Conservation (phyloP, 2,113 vertebrate genomes). For the Struthidea cinerea region DNA sequence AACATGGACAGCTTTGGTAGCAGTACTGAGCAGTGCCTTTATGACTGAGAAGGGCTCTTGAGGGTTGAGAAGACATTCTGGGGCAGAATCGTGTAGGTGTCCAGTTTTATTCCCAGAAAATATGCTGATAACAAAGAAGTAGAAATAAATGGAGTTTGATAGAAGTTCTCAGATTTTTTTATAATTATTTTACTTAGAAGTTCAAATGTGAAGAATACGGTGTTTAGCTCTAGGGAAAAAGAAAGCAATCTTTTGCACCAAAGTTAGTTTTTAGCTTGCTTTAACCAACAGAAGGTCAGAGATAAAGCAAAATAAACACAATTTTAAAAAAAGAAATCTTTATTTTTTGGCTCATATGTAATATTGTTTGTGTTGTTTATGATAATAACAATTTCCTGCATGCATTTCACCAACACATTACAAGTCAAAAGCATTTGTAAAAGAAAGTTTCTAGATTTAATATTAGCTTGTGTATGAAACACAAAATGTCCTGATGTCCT, state of each 20-base stretch:
- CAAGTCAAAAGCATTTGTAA: conserved; percentile 82
- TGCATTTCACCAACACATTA: conserved; percentile 88
- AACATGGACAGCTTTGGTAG: background rate
- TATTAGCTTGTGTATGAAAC: conserved; percentile 80
- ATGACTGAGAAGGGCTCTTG: background rate
- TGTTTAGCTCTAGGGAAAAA: background rate
- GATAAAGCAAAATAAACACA: conserved; percentile 75
- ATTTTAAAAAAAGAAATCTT: conserved; percentile 83
- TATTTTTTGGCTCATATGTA: conserved; percentile 89
- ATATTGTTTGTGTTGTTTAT: conserved; percentile 76
- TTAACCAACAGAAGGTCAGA: conserved; percentile 50
- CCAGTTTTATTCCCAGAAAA: background rate
- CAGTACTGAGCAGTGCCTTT: background rate
- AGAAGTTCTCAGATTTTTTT: background rate
- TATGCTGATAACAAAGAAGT: background rate
- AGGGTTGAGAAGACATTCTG: background rate
- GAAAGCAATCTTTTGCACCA: background rate
- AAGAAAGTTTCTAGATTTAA: conserved; percentile 76
- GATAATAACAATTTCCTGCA: conserved; percentile 84
- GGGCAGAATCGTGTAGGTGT: background rate
- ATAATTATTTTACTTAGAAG: background rate
- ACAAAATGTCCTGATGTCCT: conserved; percentile 67
- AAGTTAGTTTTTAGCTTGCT: background rate
- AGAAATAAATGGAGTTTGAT: background rate
- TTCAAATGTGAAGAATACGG: conserved; percentile 18